Evolutionary conservation across 2,888 invertebrate genomes (phyloP).

Genomic region (Melipona bicolor): DNA sequence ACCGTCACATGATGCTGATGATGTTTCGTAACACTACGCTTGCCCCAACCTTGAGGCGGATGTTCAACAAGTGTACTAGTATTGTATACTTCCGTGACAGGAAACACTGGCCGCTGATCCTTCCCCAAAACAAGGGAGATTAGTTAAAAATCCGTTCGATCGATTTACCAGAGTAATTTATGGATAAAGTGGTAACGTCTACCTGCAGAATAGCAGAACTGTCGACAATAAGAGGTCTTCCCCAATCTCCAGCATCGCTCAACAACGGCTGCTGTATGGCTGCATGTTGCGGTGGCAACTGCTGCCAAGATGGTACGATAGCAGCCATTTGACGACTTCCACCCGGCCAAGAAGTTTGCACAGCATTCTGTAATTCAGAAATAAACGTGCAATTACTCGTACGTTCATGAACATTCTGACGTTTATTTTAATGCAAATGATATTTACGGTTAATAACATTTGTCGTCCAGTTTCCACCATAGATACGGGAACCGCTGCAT

Average conservation of each 20-base stretch:
- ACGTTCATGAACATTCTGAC: not conserved
- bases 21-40: conserved; percentile 86
- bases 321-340: conserved; percentile 90
- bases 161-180: too few species aligned
- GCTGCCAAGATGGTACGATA: conserved; percentile 93
- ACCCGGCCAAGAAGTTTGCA: conserved; percentile 89
- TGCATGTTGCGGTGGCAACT: conserved; percentile 88
- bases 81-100: conserved; percentile 87
- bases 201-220: conserved; percentile 90
- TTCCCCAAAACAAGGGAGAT: conserved; percentile 79
- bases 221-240: conserved; percentile 91
- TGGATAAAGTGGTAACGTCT: conserved; percentile 39
- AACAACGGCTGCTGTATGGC: conserved; percentile 87
- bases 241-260: conserved; percentile 89
- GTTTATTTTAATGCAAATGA: not conserved
- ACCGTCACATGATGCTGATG: conserved; percentile 87
- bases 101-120: conserved; percentile 88
- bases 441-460: conserved; percentile 89
- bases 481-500: conserved; percentile 92
- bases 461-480: conserved; percentile 95
- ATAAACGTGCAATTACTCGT: not conserved
- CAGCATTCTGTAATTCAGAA: conserved; percentile 85
- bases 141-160: conserved; percentile 48
- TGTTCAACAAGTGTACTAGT: conserved; percentile 86
- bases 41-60: conserved; percentile 84